phyloP scores from a whole-genome alignment of 2,797 vertebrate species.

The Gouania willdenowi region DNA sequence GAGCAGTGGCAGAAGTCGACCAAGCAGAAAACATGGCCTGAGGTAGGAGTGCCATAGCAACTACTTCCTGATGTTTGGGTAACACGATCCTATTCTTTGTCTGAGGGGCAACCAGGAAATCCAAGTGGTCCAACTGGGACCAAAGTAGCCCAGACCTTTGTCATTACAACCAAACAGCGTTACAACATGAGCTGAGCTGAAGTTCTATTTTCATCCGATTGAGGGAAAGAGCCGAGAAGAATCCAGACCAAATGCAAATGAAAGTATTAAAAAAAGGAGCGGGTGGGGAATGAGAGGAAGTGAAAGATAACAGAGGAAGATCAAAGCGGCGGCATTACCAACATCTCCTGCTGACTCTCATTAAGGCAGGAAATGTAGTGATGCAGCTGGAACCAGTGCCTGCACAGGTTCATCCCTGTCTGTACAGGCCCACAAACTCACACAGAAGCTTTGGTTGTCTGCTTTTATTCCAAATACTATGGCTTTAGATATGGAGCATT shows the following conservation, averaged over 20 bases:
- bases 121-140: too few relatives aligned
- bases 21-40: too few relatives aligned
- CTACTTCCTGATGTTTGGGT: too few relatives aligned
- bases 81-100: too few relatives aligned
- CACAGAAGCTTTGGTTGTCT: background rate
- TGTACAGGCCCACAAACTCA: conserved; percentile 12
- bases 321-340: conserved; percentile 25
- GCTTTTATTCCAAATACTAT: conserved; percentile 13
- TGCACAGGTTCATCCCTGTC: conserved; percentile 4
- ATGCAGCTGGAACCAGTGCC: conserved; percentile 8
- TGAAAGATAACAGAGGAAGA: conserved; percentile 5
- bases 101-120: too few relatives aligned
- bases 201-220: conserved; percentile 11
- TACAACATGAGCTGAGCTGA: background rate
- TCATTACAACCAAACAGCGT: background rate
- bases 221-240: background rate
- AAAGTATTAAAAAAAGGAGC: background rate
- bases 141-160: background rate
- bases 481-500: too few relatives aligned
- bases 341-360: conserved; percentile 32
- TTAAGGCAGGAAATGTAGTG: conserved; percentile 21
- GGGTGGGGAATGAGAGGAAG: too few relatives aligned
- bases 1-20: too few relatives aligned
- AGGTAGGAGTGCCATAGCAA: too few relatives aligned
- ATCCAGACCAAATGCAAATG: conserved; percentile 7